Evolutionary conservation across 2,888 invertebrate species (phyloP).

Genomic region (Xylota sylvarum): DNA sequence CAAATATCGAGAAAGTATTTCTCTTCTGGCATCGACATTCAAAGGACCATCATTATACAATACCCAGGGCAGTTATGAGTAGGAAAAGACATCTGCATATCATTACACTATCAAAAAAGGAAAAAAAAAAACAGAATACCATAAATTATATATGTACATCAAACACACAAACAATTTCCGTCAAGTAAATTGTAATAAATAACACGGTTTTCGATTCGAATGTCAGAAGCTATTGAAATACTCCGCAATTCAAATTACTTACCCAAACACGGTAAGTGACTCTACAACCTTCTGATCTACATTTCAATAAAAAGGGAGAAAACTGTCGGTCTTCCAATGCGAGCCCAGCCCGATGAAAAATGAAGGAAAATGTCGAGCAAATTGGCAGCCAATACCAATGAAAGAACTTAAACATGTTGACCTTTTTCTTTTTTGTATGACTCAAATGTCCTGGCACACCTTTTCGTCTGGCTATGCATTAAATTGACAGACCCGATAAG

Average conservation of each 20-base stretch:
- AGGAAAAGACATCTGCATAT: slow-evolving; percentile 18
- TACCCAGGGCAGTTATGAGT: slow-evolving; percentile 6
- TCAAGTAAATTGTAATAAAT: slow-evolving; percentile 22
- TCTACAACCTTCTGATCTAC: slow-evolving; percentile 20
- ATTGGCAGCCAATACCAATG: slow-evolving; percentile 35
- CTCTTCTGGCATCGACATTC: slow-evolving; percentile 40
- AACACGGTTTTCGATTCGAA: slow-evolving; percentile 2
- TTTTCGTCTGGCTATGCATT: background rate
- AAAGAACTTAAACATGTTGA: slow-evolving; percentile 29
- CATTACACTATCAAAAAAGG: slow-evolving; percentile 26
- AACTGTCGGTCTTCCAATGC: background rate
- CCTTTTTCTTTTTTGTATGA: slow-evolving; percentile 14
- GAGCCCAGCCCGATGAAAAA: slow-evolving; percentile 9
- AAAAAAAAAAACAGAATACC: background rate
- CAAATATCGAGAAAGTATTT: slow-evolving; percentile 8
- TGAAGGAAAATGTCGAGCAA: slow-evolving; percentile 22
- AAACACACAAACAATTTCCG: background rate
- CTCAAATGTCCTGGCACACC: slow-evolving; percentile 1
- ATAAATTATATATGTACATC: slow-evolving; percentile 10
- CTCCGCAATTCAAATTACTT: slow-evolving; percentile 31
- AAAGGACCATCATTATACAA: slow-evolving; percentile 14
- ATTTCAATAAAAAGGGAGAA: background rate
- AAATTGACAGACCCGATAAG: slow-evolving; percentile 19
- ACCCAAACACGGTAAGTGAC: slow-evolving; percentile 22
- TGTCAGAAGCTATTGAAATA: slow-evolving; percentile 13